Conservation (phyloP, 1,140 invertebrate species). For the Vollenhovia emeryi region DNA sequence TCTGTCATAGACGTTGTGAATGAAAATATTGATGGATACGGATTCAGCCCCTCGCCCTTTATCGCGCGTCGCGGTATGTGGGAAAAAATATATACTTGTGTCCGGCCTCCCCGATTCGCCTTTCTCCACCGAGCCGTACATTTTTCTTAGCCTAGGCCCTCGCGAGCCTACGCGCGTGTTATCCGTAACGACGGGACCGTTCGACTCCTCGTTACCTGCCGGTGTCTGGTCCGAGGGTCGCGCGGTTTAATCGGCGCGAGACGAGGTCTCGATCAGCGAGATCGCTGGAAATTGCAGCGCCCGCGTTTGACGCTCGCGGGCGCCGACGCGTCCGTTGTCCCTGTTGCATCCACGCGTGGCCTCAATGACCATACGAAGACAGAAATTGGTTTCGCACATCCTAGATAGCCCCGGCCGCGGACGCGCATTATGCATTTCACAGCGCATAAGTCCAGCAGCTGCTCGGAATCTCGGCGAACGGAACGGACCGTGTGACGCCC, state of each 20-base stretch:
- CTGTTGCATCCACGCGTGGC: conserved; percentile 22
- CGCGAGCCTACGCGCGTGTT: background rate
- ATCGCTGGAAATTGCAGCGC: background rate
- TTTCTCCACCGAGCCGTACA: background rate
- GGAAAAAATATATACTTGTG: conserved; percentile 67
- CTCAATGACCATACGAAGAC: conserved; percentile 66
- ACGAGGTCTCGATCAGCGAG: background rate
- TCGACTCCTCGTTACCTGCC: background rate
- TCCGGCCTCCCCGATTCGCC: conserved; percentile 18
- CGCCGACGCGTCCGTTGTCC: conserved; percentile 33
- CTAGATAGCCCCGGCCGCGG: conserved; percentile 63
- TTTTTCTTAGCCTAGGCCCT: conserved; percentile 27
- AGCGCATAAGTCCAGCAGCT: conserved; percentile 80
- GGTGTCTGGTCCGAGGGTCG: background rate
- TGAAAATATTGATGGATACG: conserved; percentile 76
- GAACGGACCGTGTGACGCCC: conserved; percentile 72
- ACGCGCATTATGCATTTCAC: conserved; percentile 82
- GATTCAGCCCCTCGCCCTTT: conserved; percentile 56
- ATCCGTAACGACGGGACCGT: background rate
- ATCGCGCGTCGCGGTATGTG: conserved; percentile 21
- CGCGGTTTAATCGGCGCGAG: background rate
- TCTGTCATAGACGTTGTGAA: conserved; percentile 74
- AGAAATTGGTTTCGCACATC: conserved; percentile 78
- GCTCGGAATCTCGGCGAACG: conserved; percentile 72
- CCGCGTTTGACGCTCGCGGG: background rate